These are phyloP conservation scores for Burhinus bistriatus DNA, from an alignment of 2,113 vertebrate genomes.

Conservation along the genomic window DNA sequence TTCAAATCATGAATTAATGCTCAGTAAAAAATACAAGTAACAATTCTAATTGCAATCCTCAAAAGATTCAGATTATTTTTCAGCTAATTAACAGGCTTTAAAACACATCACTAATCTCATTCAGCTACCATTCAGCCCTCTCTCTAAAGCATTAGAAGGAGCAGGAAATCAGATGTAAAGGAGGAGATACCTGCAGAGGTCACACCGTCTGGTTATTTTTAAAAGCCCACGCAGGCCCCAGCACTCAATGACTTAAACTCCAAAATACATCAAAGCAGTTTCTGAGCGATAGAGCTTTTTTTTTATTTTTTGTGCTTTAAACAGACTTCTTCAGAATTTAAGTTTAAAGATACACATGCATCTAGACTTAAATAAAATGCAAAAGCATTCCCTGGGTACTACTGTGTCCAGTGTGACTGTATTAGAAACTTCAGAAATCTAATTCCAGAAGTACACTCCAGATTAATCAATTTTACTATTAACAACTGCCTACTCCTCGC, in stretches of 20 bases:
- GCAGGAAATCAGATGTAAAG: neutral
- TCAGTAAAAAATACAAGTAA: neutral
- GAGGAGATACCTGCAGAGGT: neutral
- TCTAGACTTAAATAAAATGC: neutral
- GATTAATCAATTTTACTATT: neutral
- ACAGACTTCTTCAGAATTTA: neutral
- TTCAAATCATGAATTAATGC: neutral
- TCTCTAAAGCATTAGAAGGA: neutral
- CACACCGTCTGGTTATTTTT: neutral
- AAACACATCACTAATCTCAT: neutral
- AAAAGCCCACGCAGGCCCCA: neutral
- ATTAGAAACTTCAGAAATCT: neutral
- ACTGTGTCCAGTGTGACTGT: neutral
- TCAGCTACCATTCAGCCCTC: neutral
- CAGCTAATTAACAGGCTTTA: neutral
- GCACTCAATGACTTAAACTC: neutral
- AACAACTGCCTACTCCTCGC: neutral
- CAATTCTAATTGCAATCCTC: neutral
- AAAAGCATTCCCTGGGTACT: neutral
- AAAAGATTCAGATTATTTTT: neutral
- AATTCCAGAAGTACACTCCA: neutral
- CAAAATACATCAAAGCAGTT: neutral
- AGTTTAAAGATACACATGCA: neutral
- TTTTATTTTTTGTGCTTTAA: neutral
- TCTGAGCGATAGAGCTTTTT: neutral